A percentile compares a stretch with the other conserved stretches of the same genome.
These are phyloP conservation scores for Alitta virens DNA, from an alignment of 2,888 invertebrate species.

Conservation along the genomic window DNA sequence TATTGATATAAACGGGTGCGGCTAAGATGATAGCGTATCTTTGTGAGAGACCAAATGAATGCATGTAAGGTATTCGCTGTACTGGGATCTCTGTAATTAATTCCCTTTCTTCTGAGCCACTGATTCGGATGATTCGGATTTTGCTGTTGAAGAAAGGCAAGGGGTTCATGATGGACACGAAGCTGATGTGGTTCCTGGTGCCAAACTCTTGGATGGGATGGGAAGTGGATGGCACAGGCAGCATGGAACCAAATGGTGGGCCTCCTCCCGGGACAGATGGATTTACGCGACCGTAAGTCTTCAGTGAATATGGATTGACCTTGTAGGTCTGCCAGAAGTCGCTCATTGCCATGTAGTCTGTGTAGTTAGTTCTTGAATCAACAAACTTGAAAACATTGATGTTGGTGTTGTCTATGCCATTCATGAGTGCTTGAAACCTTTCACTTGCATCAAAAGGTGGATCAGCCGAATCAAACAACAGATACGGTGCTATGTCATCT, in stretches of 20 bases:
- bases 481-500: conserved; percentile 41
- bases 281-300: conserved; percentile 28
- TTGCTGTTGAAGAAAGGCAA: conserved; percentile 34
- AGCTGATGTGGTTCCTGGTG: conserved; percentile 38
- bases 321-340: conserved; percentile 49
- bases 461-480: conserved; percentile 41
- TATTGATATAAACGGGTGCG: conserved; percentile 44
- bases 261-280: conserved; percentile 23
- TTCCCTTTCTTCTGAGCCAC: conserved; percentile 34
- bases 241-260: conserved; percentile 25
- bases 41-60: conserved; percentile 46
- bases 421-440: conserved; percentile 35
- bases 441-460: conserved; percentile 39
- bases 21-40: conserved; percentile 45
- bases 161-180: conserved; percentile 40
- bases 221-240: conserved; percentile 44
- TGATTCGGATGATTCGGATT: conserved; percentile 40
- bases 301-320: conserved; percentile 30
- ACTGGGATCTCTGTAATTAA: conserved; percentile 40
- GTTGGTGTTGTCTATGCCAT: conserved; percentile 52
- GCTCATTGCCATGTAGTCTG: conserved; percentile 37
- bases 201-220: conserved; percentile 48
- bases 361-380: conserved; percentile 15
- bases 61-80: conserved; percentile 47
- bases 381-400: conserved; percentile 41